Base-by-base conservation (phyloP, 1,140 invertebrate species). In the Eurosta solidaginis region DNA sequence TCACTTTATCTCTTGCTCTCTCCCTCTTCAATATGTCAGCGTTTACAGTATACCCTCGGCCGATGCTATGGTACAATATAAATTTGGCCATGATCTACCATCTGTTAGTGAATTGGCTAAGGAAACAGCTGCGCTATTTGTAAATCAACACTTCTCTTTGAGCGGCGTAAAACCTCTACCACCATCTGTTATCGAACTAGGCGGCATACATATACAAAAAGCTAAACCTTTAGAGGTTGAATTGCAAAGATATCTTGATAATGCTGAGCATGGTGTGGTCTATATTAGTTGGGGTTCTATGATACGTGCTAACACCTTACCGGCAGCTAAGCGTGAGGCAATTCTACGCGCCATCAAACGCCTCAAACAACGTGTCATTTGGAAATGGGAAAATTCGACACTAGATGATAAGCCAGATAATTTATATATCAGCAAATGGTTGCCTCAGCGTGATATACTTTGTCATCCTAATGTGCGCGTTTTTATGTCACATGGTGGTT, bases 401-500 rank as follows among this genome's bases (percentile, higher is more conserved):
- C 81, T 91, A 78, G 82, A 89, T 1, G 85, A 90, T n/a, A 88
- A 92, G 79, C 91, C 92, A 10, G 85, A 89, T 76, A 94, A 94
- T 87, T 88, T 94, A 44, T 89, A 90, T 80, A 83, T 92, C 6
- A 85, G 89, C n/a, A 91, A 90, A 81, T 94, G 93, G 93, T 82
- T 93, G 78, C 93, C 93, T 1, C 93, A 94, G 85, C 89, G 91
- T 20, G 92, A 93, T 79, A 91, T 94, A 82, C 88, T 94, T 78
- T 91, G 92, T 91, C 93, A 95, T 88, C 90, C 91, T 22, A 93
- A 93, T 83, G 90, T 92, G 0, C 89, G 89, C 77, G 91, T 90
- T 0, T 95, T 95, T 78, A 90, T 95, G 78, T 92, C 92, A 0
- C 94, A 96, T 81, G 92, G 91, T 25, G 94, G 94, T 0, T 90